Conservation (phyloP, 1,140 invertebrate genomes). For the Lasioglossum baleicum region DNA sequence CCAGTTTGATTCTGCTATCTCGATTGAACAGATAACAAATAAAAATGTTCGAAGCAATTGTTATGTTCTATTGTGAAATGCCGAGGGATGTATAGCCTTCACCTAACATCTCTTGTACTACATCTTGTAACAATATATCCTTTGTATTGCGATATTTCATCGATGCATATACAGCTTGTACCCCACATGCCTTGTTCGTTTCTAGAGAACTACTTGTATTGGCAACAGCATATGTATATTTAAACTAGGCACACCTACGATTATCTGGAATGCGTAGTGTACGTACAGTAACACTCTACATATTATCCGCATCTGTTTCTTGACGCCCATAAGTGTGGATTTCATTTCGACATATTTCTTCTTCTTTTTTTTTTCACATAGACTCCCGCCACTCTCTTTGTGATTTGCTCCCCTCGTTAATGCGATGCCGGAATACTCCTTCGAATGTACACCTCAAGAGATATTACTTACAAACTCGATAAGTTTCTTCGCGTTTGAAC, state of each 20-base stretch:
- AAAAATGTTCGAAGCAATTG: not conserved
- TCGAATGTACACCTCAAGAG: constrained; percentile 26
- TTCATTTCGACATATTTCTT: constrained; percentile 25
- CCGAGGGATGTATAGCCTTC: not conserved
- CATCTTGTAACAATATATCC: constrained; percentile 13
- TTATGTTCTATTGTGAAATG: not conserved
- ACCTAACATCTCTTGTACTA: not conserved
- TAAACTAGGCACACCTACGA: constrained; percentile 50
- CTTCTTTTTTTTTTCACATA: not conserved
- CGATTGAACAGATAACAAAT: not conserved
- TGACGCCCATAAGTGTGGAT: constrained; percentile 46
- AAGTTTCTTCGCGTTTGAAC: constrained; percentile 25
- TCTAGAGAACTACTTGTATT: constrained; percentile 33
- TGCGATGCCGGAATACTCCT: constrained; percentile 15
- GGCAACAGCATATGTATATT: constrained; percentile 39
- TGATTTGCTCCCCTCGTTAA: constrained; percentile 27
- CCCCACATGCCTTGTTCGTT: constrained; percentile 40
- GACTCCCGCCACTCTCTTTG: constrained; percentile 34
- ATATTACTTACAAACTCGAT: constrained; percentile 21
- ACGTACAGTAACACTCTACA: constrained; percentile 50
- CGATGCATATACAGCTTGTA: constrained; percentile 41
- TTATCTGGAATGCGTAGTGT: constrained; percentile 58
- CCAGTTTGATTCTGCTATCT: too few species aligned
- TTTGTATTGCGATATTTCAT: constrained; percentile 28
- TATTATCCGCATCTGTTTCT: constrained; percentile 34